Conservation (phyloP, 2,113 vertebrate genomes). For the Neoarius graeffei region DNA sequence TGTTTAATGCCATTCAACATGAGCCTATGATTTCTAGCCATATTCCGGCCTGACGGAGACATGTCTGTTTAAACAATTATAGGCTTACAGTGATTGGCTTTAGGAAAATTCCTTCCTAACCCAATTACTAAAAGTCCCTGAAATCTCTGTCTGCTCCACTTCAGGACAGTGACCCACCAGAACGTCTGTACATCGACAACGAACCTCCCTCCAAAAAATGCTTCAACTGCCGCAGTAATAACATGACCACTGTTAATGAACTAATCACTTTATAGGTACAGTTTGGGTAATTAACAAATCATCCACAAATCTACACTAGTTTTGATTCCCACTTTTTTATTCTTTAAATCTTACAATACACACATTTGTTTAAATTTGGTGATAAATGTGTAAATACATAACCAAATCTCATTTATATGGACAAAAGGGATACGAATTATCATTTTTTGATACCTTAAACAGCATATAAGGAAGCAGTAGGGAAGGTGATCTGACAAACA, state of each 20-base stretch:
- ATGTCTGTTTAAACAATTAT: neutral
- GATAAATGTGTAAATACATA: neutral
- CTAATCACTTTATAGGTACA: neutral
- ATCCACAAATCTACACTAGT: neutral
- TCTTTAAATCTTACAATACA: neutral
- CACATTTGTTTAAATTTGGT: neutral
- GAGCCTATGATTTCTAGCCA: neutral
- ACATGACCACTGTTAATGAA: neutral
- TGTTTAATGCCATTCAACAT: neutral
- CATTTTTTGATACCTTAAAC: neutral
- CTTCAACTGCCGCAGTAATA: neutral
- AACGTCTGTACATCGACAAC: neutral
- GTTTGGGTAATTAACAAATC: neutral
- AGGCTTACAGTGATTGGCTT: neutral
- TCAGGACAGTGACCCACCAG: neutral
- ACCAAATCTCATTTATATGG: neutral
- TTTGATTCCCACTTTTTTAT: neutral
- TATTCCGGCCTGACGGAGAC: neutral
- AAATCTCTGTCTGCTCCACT: conserved; percentile 24
- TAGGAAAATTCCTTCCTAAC: neutral
- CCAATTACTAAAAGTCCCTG: conserved; percentile 11
- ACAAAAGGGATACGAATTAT: neutral
- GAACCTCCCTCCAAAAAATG: neutral
- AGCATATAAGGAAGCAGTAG: neutral
- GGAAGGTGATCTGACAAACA: neutral